Evolutionary conservation across 2,113 vertebrate species (phyloP), one percentile per base, ranked within the genome.

Genomic region (Hemibagrus wyckioides): DNA sequence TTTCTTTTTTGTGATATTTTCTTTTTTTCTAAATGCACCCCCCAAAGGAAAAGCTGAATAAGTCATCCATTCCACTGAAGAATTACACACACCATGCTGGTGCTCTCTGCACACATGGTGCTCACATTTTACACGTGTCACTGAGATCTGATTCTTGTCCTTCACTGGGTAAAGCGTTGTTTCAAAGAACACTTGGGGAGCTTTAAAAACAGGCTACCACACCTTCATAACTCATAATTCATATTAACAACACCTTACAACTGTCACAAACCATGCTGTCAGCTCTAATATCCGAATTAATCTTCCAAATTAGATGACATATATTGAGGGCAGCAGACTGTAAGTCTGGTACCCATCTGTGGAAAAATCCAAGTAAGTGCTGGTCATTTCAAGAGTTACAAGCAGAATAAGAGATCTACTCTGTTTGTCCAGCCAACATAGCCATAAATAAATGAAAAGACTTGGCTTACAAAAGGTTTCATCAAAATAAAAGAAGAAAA

Each of bases 51-150:
- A 79, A 30, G 23, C 61, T 48, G 25, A 88, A 86, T 76, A 88
- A 88, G 63, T 88, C 80, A 73, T 84, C 80, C n/a, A 61, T 65
- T 86, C 84, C 39, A 61, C 21, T 54, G 73, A 65, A 54, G 54
- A 83, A 85, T 88, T 63, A 88, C 36, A 63, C 17, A 82, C 79
- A 84, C 80, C 63, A 84, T n/a, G 41, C 89, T 86, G 61, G 54
- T 50, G 44, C 41, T 75, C 61, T 52, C 10, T 71, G 39, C 69
- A 90, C 88, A 77, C 63, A 86, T 86, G 86, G 76, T 84, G 80
- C 84, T 86, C 84, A 86, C 65, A 88, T 90, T 90, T 81, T 85
- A 85, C 65, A 85, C 52, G 41, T 61, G 61, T 84, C 73, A 52
- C 50, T n/a, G 17, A 48, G 8, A 83, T 75, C 67, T 50, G 56